Conservation (phyloP, 2,113 vertebrate genomes). For the Rousettus leschenaultii region DNA sequence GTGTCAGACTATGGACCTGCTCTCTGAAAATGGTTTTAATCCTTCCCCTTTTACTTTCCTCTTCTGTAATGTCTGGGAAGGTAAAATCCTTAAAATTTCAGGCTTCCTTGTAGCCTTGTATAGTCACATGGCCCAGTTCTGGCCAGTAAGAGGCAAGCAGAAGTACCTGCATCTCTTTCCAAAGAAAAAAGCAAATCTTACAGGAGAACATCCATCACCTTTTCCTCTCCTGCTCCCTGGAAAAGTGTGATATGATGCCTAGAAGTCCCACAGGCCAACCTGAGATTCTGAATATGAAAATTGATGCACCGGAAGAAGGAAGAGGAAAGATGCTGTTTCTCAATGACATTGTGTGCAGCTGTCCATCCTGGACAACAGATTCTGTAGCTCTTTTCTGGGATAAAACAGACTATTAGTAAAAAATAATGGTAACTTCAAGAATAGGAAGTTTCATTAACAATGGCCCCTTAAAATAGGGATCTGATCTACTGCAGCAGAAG, state of each 20-base stretch:
- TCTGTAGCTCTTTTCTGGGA: background rate
- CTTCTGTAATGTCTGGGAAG: background rate
- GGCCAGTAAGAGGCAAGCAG: background rate
- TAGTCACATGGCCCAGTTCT: background rate
- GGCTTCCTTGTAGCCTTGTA: too few species aligned
- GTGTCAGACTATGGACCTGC: background rate
- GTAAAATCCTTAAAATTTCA: background rate
- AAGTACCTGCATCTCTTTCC: background rate
- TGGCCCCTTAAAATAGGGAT: background rate
- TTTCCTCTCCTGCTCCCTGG: too few species aligned
- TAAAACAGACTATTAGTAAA: background rate
- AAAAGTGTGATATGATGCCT: too few species aligned
- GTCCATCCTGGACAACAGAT: accelerated
- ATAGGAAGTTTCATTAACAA: background rate
- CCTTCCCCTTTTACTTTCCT: background rate
- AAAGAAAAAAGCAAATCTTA: background rate
- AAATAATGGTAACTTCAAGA: background rate
- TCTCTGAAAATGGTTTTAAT: background rate
- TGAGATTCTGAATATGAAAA: background rate
- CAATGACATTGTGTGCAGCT: accelerated
- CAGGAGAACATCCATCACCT: accelerated
- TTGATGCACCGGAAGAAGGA: background rate
- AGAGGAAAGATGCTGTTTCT: background rate
- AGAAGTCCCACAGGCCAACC: too few species aligned
- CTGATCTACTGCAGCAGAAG: background rate